Conservation (phyloP, 2,888 invertebrate genomes). For the Synergus laeviventris region DNA sequence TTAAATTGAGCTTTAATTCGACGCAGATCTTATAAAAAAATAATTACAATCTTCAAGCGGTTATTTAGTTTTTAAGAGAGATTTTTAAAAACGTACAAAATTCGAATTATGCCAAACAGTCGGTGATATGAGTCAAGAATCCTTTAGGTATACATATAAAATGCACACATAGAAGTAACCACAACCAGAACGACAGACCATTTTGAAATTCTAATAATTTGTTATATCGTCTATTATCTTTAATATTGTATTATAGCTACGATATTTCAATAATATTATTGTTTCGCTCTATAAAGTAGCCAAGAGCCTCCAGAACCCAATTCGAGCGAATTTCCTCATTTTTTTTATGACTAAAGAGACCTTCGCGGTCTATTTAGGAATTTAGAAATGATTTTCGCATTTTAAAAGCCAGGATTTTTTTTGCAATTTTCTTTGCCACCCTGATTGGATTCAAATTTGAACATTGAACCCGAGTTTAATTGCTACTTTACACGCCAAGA, state of each 20-base stretch:
- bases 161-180: constrained; percentile 57
- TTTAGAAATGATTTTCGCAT: not conserved
- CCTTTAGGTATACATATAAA: constrained; percentile 50
- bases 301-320: constrained; percentile 11
- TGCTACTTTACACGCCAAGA: not conserved
- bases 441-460: constrained; percentile 16
- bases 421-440: not conserved
- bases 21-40: constrained; percentile 19
- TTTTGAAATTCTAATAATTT: constrained; percentile 53
- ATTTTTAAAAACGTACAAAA: constrained; percentile 59
- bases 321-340: constrained; percentile 37
- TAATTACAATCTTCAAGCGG: constrained; percentile 39
- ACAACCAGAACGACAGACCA: constrained; percentile 60
- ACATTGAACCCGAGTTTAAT: not conserved
- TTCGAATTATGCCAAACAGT: constrained; percentile 50
- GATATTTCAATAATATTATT: constrained; percentile 52
- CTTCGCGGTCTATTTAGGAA: not conserved
- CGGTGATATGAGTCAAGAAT: constrained; percentile 51
- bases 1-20: not conserved
- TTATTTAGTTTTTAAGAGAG: constrained; percentile 30
- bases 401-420: not conserved
- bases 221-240: constrained; percentile 57
- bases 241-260: constrained; percentile 59
- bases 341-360: constrained; percentile 26
- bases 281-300: constrained; percentile 43